These are phyloP conservation scores for Rhodophaea formosa DNA, from an alignment of 2,888 invertebrate genomes.

Conservation along the genomic window DNA sequence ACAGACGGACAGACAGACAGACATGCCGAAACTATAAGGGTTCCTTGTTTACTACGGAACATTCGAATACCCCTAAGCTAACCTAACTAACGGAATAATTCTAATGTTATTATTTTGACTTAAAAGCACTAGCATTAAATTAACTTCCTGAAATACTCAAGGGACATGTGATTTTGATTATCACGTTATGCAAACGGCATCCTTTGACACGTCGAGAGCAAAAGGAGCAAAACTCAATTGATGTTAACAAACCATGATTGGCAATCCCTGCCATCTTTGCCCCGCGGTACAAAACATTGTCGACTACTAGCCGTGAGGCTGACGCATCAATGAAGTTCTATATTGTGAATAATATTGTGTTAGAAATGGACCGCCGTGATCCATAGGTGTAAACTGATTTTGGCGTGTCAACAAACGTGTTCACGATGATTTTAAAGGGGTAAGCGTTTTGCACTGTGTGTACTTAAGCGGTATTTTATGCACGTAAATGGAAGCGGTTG, in stretches of 20 bases:
- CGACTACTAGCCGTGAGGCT: neutral
- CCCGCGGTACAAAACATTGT: constrained; percentile 33
- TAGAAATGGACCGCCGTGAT: neutral
- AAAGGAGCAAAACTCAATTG: constrained; percentile 33
- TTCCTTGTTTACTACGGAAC: too few relatives aligned
- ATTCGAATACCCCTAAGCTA: too few relatives aligned
- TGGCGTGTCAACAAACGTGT: neutral
- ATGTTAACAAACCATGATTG: constrained; percentile 41
- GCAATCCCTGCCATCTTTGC: constrained; percentile 43
- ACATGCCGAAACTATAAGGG: too few relatives aligned
- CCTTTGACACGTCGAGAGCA: constrained; percentile 25
- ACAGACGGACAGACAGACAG: too few relatives aligned
- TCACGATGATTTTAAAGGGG: constrained; percentile 7
- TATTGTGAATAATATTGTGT: constrained; percentile 7
- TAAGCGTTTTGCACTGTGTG: neutral
- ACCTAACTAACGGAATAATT: too few relatives aligned
- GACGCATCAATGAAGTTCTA: neutral
- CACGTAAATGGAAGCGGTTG: too few relatives aligned
- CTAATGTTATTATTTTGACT: too few relatives aligned
- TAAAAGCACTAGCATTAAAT: too few relatives aligned
- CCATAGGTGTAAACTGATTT: neutral
- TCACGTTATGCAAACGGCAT: constrained; percentile 16
- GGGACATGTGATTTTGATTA: constrained; percentile 1
- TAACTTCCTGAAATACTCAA: too few relatives aligned
- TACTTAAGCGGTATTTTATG: neutral